Conservation (phyloP, 2,113 vertebrate genomes). For the Zosterops japonicus region DNA sequence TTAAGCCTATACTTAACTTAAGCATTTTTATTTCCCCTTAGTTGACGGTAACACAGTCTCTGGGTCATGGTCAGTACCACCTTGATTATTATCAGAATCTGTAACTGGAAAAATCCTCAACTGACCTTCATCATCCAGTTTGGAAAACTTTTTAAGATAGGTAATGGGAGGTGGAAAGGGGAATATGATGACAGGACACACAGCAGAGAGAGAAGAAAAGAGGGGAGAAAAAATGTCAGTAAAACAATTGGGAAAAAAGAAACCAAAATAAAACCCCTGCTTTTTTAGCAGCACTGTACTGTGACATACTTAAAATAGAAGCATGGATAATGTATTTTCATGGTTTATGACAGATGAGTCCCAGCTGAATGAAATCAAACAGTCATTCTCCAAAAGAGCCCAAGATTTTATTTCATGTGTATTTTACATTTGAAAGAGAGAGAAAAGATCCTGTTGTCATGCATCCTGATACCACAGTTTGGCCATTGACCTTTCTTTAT, state of each 20-base stretch:
- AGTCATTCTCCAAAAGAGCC: neutral
- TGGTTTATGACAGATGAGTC: neutral
- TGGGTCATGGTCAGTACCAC: neutral
- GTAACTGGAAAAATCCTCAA: neutral
- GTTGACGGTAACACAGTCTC: neutral
- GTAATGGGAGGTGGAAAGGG: fast-evolving
- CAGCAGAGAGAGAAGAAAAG: neutral
- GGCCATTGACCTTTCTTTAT: neutral
- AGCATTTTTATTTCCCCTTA: neutral
- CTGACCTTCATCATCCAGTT: neutral
- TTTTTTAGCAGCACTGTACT: neutral
- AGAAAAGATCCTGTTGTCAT: neutral
- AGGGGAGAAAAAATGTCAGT: neutral
- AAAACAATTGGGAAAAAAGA: neutral
- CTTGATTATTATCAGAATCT: neutral
- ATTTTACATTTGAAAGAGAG: neutral
- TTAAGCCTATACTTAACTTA: neutral
- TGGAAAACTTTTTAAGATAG: neutral
- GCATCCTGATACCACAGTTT: neutral
- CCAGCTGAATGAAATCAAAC: neutral
- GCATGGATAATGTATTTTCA: neutral
- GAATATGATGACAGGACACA: neutral
- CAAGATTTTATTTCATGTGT: neutral
- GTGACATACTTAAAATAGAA: neutral
- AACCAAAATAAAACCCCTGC: neutral